phyloP scores from a whole-genome alignment of 1,140 invertebrate genomes.

The Panagrolaimus sp. region DNA sequence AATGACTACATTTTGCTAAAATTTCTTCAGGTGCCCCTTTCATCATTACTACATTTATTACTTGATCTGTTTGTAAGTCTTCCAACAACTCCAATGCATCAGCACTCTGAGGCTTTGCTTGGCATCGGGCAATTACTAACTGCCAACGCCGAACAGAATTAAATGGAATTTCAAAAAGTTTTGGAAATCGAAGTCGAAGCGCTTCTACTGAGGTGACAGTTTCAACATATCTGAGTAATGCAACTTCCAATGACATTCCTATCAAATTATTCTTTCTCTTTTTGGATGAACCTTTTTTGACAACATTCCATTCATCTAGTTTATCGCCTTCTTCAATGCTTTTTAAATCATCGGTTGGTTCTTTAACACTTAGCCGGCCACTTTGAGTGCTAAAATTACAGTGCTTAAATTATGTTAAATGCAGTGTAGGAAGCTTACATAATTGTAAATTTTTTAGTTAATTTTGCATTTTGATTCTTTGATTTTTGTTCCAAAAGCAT shows the following conservation, averaged over 20 bases:
- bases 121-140: constrained; percentile 25
- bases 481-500: constrained; percentile 16
- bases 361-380: constrained; percentile 38
- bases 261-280: neutral
- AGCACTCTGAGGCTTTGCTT: constrained; percentile 25
- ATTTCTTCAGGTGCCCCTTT: constrained; percentile 43
- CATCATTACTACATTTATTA: constrained; percentile 31
- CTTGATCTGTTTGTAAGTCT: constrained; percentile 1
- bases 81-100: constrained; percentile 26
- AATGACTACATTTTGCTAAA: constrained; percentile 4
- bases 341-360: constrained; percentile 21
- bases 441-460: constrained; percentile 53
- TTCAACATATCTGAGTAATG: constrained; percentile 5
- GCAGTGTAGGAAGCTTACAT: constrained; percentile 36
- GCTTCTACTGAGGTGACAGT: neutral
- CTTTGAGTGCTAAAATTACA: constrained; percentile 30
- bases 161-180: constrained; percentile 20
- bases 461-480: constrained; percentile 25
- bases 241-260: constrained; percentile 5
- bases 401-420: no score
- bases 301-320: neutral
- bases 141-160: constrained; percentile 36
- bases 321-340: neutral
- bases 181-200: neutral
- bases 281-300: neutral